Conservation (phyloP, 2,888 invertebrate species). For the Mimumesa dahlbomi region DNA sequence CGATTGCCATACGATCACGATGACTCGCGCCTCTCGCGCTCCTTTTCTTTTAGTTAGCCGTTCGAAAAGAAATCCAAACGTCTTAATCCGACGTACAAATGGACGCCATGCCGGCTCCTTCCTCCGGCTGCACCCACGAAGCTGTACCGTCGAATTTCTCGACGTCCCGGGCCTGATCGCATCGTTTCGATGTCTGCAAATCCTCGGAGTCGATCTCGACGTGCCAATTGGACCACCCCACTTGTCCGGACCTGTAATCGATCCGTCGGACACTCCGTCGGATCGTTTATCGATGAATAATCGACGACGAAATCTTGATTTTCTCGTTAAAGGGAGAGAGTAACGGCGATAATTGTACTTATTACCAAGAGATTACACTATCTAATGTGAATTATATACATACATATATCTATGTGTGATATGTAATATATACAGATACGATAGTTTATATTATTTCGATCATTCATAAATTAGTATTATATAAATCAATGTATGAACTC, state of each 20-base stretch:
- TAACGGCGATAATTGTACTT: no score
- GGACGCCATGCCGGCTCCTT: conserved; percentile 44
- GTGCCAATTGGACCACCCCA: conserved; percentile 47
- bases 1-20: conserved; percentile 61
- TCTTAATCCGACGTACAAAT: conserved; percentile 69
- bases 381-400: no score
- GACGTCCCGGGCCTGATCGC: conserved; percentile 3
- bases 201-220: conserved; percentile 42
- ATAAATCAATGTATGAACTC: no score
- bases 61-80: conserved; percentile 49
- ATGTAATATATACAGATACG: no score
- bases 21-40: conserved; percentile 46
- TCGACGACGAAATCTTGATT: no score
- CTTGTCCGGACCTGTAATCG: conserved; percentile 34
- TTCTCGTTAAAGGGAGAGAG: no score
- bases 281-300: no score
- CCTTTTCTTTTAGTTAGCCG: conserved; percentile 42
- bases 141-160: conserved; percentile 11
- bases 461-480: no score
- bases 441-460: no score
- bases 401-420: no score
- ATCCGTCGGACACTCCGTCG: conserved; percentile 33
- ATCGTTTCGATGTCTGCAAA: conserved; percentile 45
- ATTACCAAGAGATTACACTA: no score
- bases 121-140: conserved; percentile 51